A percentile compares a stretch with the other conserved stretches of the same genome.
Evolutionary conservation across 1,140 invertebrate genomes (phyloP).

Genomic region (Cotesia vestalis): DNA sequence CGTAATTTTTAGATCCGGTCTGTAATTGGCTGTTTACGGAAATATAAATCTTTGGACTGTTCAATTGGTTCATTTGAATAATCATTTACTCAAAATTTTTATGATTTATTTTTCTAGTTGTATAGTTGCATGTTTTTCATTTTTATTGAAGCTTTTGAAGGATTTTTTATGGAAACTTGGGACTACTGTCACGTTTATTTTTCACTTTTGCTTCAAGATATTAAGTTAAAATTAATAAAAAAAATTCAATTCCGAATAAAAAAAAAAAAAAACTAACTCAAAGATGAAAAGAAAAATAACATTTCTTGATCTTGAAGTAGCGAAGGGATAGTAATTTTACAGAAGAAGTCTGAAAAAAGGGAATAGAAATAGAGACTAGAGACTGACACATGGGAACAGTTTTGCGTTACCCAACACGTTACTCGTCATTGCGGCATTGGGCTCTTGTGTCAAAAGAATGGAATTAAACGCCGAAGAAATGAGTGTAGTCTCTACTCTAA

Average conservation of each 20-base stretch:
- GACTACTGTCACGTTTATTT: too few relatives aligned
- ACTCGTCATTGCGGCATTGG: conserved; percentile 29
- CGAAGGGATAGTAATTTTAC: background rate
- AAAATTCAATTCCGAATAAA: too few relatives aligned
- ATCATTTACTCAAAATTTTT: conserved; percentile 42
- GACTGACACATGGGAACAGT: conserved; percentile 30
- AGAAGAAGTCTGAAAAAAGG: background rate
- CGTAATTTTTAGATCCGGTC: conserved; percentile 26
- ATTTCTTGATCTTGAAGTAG: background rate
- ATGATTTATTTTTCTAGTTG: conserved; percentile 41
- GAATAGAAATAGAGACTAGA: conserved; percentile 10
- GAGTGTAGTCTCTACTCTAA: too few relatives aligned
- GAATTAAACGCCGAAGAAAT: conserved; percentile 7
- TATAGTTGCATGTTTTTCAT: background rate
- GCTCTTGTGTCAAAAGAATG: conserved; percentile 44
- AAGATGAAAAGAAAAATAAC: too few relatives aligned
- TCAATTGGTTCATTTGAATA: conserved; percentile 48
- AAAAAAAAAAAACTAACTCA: too few relatives aligned
- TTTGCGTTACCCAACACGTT: conserved; percentile 30
- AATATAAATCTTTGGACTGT: conserved; percentile 40
- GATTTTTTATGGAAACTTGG: too few relatives aligned
- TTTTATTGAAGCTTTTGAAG: too few relatives aligned
- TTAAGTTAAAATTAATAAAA: too few relatives aligned
- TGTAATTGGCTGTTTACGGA: conserved; percentile 34
- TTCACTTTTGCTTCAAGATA: too few relatives aligned